Conservation (phyloP, 2,888 invertebrate species). For the Dynastes hyllus region DNA sequence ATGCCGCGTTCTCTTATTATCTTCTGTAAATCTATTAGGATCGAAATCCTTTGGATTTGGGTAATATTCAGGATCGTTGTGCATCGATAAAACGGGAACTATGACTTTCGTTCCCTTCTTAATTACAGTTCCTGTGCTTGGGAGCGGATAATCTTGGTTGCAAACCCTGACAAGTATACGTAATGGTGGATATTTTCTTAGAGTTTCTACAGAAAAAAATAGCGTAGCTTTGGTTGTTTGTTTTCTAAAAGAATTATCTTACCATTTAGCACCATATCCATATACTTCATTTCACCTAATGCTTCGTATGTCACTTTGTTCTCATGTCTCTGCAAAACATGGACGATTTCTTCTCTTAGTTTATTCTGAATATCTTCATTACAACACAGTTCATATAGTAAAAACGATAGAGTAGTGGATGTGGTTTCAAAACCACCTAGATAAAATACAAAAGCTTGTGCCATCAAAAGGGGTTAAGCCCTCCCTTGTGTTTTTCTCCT, state of each 20-base stretch:
- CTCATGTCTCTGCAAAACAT: slow-evolving; percentile 61
- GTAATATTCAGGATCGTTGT: slow-evolving; percentile 57
- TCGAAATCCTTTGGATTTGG: slow-evolving; percentile 64
- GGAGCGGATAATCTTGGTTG: slow-evolving; percentile 50
- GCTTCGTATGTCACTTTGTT: slow-evolving; percentile 68
- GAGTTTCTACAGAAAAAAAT: slow-evolving; percentile 44
- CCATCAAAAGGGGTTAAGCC: slow-evolving; percentile 59
- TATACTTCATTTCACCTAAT: slow-evolving; percentile 69
- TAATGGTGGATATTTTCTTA: slow-evolving; percentile 50
- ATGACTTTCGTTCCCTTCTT: slow-evolving; percentile 28
- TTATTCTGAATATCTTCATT: slow-evolving; percentile 68
- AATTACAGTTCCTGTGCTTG: slow-evolving; percentile 41
- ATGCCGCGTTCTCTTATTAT: slow-evolving; percentile 56
- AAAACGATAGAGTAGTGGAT: slow-evolving; percentile 66
- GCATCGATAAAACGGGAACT: slow-evolving; percentile 33
- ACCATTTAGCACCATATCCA: slow-evolving; percentile 68
- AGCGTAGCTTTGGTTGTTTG: too few species aligned
- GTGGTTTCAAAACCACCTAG: slow-evolving; percentile 71
- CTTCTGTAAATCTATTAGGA: slow-evolving; percentile 64
- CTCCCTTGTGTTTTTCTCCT: not conserved
- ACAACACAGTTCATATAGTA: slow-evolving; percentile 66
- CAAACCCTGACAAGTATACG: slow-evolving; percentile 43
- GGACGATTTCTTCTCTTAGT: slow-evolving; percentile 66
- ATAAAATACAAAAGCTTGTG: slow-evolving; percentile 69
- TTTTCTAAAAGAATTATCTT: too few species aligned